Conservation (phyloP, 2,797 vertebrate species). For the Onychomys arenicola region DNA sequence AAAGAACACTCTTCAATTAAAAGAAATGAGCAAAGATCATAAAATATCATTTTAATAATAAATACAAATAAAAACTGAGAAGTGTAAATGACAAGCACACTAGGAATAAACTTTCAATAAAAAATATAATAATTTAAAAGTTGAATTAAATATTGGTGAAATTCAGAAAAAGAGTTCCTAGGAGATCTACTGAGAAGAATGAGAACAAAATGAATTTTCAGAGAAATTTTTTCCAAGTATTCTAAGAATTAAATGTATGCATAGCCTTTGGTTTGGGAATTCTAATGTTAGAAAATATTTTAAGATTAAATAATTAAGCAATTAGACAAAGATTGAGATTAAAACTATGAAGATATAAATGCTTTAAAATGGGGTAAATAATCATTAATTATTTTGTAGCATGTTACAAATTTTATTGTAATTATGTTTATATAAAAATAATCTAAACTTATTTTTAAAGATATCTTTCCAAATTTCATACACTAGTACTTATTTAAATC, state of each 20-base stretch:
- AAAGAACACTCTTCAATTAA: background rate
- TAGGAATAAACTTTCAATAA: background rate
- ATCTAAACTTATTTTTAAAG: background rate
- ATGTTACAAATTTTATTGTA: constrained; percentile 20
- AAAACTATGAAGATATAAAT: background rate
- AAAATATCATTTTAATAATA: background rate
- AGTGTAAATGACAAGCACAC: background rate
- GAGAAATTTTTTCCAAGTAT: constrained; percentile 23
- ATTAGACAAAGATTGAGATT: background rate
- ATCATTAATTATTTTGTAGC: background rate
- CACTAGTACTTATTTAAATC: background rate
- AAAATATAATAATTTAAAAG: background rate
- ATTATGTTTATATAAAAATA: constrained; percentile 19
- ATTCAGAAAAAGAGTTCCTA: background rate
- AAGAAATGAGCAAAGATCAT: background rate
- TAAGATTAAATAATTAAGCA: background rate
- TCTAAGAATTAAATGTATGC: background rate
- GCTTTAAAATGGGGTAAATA: background rate
- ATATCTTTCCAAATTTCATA: background rate
- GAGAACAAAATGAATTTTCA: background rate
- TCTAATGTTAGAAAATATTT: background rate
- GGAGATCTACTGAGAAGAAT: background rate
- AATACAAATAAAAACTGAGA: constrained; percentile 14
- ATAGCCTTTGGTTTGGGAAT: background rate
- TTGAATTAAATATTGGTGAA: background rate